Conservation (phyloP, 2,797 vertebrate genomes). For the Sebastiscus tertius region DNA sequence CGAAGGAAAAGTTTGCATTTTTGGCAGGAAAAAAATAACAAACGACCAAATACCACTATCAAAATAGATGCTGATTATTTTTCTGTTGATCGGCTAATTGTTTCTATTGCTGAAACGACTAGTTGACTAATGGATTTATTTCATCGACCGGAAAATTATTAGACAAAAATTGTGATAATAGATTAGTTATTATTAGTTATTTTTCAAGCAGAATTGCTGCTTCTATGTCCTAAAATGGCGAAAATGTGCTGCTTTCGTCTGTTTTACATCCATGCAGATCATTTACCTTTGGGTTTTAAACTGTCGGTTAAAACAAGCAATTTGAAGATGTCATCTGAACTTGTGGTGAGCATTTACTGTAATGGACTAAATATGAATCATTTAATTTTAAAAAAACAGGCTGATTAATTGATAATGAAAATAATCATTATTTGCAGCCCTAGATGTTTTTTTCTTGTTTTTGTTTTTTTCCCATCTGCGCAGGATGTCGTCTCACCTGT, state of each 20-base stretch:
- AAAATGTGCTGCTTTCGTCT: background rate
- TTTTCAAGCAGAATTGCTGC: background rate
- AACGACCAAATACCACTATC: background rate
- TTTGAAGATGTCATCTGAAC: background rate
- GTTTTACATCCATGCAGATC: background rate
- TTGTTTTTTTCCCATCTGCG: background rate
- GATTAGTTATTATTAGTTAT: no score
- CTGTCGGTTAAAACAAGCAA: background rate
- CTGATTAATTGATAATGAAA: background rate
- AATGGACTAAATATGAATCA: background rate
- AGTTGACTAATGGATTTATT: background rate
- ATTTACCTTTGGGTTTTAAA: background rate
- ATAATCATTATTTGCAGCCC: background rate
- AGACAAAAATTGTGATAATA: background rate
- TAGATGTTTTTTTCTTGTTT: background rate
- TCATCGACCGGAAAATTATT: background rate
- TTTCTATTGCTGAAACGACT: background rate
- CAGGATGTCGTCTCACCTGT: conserved; percentile 63
- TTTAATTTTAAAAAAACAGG: background rate
- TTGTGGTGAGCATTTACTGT: background rate
- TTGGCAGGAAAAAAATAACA: background rate
- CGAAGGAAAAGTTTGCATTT: background rate
- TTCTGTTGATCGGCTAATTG: background rate
- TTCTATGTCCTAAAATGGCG: background rate
- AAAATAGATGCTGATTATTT: background rate